Evolutionary conservation across 2,113 vertebrate genomes (phyloP), one percentile per base, ranked within the genome.

Genomic region (Poecilia latipinna): DNA sequence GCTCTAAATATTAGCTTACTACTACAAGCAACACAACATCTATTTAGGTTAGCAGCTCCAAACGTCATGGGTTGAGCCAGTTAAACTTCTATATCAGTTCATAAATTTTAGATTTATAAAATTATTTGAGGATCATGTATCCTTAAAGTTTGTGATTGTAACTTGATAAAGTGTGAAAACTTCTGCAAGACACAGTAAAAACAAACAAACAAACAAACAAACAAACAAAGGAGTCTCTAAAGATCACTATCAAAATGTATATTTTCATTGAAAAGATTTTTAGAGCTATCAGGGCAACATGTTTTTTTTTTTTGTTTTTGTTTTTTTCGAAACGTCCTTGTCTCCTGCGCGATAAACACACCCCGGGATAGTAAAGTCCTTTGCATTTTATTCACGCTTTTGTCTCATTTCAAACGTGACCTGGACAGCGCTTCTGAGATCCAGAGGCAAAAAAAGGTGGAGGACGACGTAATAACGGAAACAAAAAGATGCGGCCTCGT

Each of bases 381-480:
- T 8, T 28, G 4, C 72, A 28, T 35, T 37, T 74, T 65, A 57
- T 28, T 54, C 33, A 65, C 31, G 17, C 67, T 4, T 65, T 37
- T 37, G n/a, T 65, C 42, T 54, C 32, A 1, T 33, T 35, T 31
- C 19, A 24, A 33, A 65, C 33, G 5, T 37, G 44, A 65, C 62
- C 31, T 28, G 31, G 2, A 26, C 29, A 1, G 24, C 35, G 29
- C 15, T 35, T 35, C 11, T 35, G 22, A 33, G 26, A 26, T 60
- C 32, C 68, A 70, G 60, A 26, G 31, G n/a, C 68, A 19, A 70
- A 70, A 69, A 70, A 28, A 70, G 68, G 51, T 70, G 68, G 12
- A 35, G 51, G 31, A 60, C 60, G 32, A 33, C 12, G 67, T 33
- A 69, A 54, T 33, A 54, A 69, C 31, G 35, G 51, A 60, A 65